Evolutionary conservation across 2,113 vertebrate species (phyloP), one percentile per base, ranked within the genome.

Genomic region (Pteruthius melanotis): DNA sequence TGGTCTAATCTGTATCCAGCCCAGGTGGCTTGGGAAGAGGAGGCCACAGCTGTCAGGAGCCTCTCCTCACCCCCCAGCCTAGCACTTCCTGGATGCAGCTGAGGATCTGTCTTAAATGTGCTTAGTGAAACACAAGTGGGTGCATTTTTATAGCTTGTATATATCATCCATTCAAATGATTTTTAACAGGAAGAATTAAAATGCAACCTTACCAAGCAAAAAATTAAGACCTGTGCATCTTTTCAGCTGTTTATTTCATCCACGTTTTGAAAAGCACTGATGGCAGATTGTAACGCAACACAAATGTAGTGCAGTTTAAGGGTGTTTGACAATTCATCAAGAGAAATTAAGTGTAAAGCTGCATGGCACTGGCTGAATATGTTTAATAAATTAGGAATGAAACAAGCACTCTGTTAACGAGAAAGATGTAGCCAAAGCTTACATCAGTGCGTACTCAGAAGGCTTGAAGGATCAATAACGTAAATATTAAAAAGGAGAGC

Each of bases 381-480:
- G 56, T 81, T 95, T 86, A 83, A 96, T 93, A 96, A 95, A 92
- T 96, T 93, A 93, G 56, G 80, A 94, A 64, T 81, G 68, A 89
- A 95, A 86, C 64, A 90, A 92, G 79, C 50, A 78, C 65, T 95
- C 42, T 0, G 5, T 83, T 94, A 95, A 83, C 0, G 2, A 95
- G 76, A 44, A 96, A 86, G 90, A 93, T 64, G 60, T 24, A 95
- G 88, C 93, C 83, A 94, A 95, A 89, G 72, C 72, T 93, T 77
- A 86, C 63, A 83, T 93, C 84, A 80, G 39, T 85, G 60, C 76
- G 26, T 78, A 35, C 72, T 87, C 79, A 84, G 88, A 92, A 87
- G 44, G 65, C 44, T 83, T 75, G 56, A 96, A 90, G 47, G 47
- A 94, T 96, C 85, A 86, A 56, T 86, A 96, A 77, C 35, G 31